Conservation (phyloP, 1,140 invertebrate genomes). For the Pseudomyrmex dendroicus region DNA sequence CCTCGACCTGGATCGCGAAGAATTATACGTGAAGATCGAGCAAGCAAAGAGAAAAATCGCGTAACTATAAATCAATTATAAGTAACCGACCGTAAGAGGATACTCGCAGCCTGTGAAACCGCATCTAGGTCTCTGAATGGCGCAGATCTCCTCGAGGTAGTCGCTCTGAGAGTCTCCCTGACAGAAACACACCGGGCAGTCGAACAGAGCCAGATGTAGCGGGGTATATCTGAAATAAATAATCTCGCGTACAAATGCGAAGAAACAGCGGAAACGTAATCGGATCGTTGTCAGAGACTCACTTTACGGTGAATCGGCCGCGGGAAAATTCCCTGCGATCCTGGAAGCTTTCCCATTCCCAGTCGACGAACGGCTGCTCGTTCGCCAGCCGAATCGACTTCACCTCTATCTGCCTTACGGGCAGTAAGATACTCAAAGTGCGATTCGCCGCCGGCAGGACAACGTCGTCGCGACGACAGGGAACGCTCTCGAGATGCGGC, state of each 20-base stretch:
- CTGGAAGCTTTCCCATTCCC: constrained; percentile 75
- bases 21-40: no score
- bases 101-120: constrained; percentile 74
- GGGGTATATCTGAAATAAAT: constrained; percentile 72
- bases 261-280: not conserved
- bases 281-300: not conserved
- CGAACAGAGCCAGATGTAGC: not conserved
- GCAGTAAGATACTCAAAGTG: constrained; percentile 76
- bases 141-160: constrained; percentile 80
- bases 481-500: constrained; percentile 80
- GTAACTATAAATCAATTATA: not conserved
- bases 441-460: constrained; percentile 74
- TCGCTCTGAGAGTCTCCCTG: constrained; percentile 73
- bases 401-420: constrained; percentile 72
- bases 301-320: constrained; percentile 72
- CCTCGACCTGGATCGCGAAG: constrained; percentile 76
- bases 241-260: not conserved
- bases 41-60: not conserved
- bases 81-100: constrained; percentile 74
- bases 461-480: constrained; percentile 78
- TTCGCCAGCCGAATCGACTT: constrained; percentile 68
- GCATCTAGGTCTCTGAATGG: constrained; percentile 77
- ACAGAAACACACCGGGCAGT: constrained; percentile 77
- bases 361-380: constrained; percentile 60
- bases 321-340: constrained; percentile 73